Conservation (phyloP, 2,113 vertebrate species). For the Aramus guarauna region DNA sequence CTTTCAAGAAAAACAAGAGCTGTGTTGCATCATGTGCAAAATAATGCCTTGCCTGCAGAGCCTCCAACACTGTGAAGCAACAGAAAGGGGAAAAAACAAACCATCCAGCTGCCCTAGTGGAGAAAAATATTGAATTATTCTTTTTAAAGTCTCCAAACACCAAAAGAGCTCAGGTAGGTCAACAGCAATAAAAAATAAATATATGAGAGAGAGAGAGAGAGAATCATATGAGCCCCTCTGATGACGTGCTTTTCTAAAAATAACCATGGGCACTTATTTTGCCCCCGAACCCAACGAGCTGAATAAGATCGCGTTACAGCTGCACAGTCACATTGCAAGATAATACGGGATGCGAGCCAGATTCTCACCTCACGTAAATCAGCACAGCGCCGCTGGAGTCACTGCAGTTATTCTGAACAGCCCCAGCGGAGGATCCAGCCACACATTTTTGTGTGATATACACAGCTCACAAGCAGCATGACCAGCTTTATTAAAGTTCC, state of each 20-base stretch:
- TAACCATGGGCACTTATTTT: background rate
- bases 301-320: slow-evolving; percentile 15
- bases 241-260: slow-evolving; percentile 23
- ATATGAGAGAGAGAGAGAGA: background rate
- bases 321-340: slow-evolving; percentile 16
- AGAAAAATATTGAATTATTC: background rate
- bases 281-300: background rate
- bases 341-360: slow-evolving; percentile 19
- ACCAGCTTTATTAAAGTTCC: slow-evolving; percentile 21
- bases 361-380: slow-evolving; percentile 28
- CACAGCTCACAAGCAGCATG: background rate
- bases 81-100: background rate
- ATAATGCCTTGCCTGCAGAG: background rate
- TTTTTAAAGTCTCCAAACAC: background rate
- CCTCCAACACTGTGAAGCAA: background rate
- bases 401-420: slow-evolving; percentile 29
- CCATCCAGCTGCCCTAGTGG: background rate
- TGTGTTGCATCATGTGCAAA: background rate
- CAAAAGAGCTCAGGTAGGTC: slow-evolving; percentile 1
- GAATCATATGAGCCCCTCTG: background rate
- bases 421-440: background rate
- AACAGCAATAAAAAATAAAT: slow-evolving; percentile 33
- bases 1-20: slow-evolving; percentile 27
- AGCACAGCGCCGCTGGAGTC: background rate
- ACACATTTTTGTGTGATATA: slow-evolving; percentile 17